phyloP scores from a whole-genome alignment of 2,797 vertebrate species.

The Epinephelus awoara region DNA sequence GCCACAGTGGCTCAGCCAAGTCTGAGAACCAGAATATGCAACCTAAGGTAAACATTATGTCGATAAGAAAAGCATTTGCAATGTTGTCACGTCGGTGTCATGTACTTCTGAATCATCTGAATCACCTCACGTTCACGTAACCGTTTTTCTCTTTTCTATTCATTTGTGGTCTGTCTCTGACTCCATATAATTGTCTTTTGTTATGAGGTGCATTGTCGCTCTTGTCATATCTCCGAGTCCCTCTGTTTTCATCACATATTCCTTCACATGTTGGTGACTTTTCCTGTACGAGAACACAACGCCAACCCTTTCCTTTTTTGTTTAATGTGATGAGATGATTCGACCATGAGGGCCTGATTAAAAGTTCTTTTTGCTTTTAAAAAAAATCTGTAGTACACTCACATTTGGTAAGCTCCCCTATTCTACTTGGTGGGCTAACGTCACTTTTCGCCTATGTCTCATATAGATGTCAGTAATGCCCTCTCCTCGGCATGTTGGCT shows the following conservation, averaged over 20 bases:
- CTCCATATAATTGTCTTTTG: conserved; percentile 38
- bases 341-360: conserved; percentile 27
- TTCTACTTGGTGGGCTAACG: conserved; percentile 70
- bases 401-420: conserved; percentile 48
- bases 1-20: conserved; percentile 75
- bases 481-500: conserved; percentile 89
- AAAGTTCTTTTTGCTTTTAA: background rate
- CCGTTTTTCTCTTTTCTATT: conserved; percentile 64
- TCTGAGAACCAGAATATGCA: conserved; percentile 81
- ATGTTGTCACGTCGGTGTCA: conserved; percentile 8
- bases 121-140: conserved; percentile 59
- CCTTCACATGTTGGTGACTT: conserved; percentile 45
- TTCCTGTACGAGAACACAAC: conserved; percentile 54
- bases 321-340: conserved; percentile 38
- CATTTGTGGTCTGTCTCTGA: conserved; percentile 66
- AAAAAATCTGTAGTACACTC: conserved; percentile 20
- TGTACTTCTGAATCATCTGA: conserved; percentile 14
- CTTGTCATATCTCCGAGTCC: conserved; percentile 44
- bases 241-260: conserved; percentile 59
- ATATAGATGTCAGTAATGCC: conserved; percentile 90
- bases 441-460: conserved; percentile 83
- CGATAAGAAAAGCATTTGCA: background rate
- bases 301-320: conserved; percentile 37
- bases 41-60: conserved; percentile 76
- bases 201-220: conserved; percentile 49